Evolutionary conservation across 2,113 vertebrate species (phyloP).

Genomic region (Petromus typicus): DNA sequence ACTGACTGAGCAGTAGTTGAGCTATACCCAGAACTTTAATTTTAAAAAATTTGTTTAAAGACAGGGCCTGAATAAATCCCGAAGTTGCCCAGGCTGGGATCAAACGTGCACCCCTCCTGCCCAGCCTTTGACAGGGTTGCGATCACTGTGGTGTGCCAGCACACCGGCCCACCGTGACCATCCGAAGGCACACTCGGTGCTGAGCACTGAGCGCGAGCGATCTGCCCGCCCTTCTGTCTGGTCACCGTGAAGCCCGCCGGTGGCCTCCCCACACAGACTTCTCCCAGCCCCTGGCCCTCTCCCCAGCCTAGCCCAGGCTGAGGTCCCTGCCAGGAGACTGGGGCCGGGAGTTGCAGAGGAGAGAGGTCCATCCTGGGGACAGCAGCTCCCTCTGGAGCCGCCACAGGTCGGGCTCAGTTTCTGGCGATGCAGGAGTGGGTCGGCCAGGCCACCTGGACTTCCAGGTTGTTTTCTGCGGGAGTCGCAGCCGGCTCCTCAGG

Average conservation of each 20-base stretch:
- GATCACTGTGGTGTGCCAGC: background rate
- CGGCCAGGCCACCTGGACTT: background rate
- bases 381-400: background rate
- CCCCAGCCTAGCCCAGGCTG: background rate
- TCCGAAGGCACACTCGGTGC: too few relatives aligned
- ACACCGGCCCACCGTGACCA: background rate
- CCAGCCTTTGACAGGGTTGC: background rate
- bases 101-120: background rate
- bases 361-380: background rate
- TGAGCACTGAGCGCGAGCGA: rapidly evolving
- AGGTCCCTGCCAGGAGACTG: background rate
- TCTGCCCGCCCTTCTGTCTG: background rate
- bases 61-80: background rate
- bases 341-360: background rate
- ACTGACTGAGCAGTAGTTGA: background rate
- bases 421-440: background rate
- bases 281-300: background rate
- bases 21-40: background rate
- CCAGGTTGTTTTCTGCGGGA: background rate
- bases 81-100: background rate
- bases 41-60: background rate
- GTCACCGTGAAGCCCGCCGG: background rate
- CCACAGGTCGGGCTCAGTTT: background rate
- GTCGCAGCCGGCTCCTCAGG: slow-evolving; percentile 34
- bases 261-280: background rate